These are phyloP conservation scores for Lagopus leucura DNA, from an alignment of 2,113 vertebrate genomes.

Conservation along the genomic window DNA sequence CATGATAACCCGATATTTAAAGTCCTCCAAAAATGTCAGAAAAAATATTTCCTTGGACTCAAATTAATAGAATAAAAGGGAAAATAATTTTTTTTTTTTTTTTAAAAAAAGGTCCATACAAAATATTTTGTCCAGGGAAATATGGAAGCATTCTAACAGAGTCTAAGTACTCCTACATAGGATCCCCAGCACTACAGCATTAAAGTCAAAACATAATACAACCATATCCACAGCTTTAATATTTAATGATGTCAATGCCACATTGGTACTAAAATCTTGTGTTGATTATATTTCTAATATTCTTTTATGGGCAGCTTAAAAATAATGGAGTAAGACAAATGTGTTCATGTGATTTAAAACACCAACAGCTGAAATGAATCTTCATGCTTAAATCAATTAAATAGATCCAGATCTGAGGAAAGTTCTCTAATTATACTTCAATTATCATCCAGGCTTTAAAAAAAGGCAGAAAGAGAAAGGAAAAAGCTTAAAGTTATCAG, in stretches of 20 bases:
- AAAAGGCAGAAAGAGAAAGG: background rate
- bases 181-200: background rate
- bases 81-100: too few species aligned
- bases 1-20: background rate
- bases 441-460: conserved; percentile 10
- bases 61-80: background rate
- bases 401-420: conserved; percentile 40
- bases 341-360: conserved; percentile 8
- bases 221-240: background rate
- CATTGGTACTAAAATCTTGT: background rate
- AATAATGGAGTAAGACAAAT: background rate
- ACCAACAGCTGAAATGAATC: conserved; percentile 4
- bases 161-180: background rate
- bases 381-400: conserved; percentile 58
- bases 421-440: conserved; percentile 49
- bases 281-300: conserved; percentile 26
- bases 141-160: background rate
- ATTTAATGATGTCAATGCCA: conserved; percentile 17
- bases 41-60: background rate
- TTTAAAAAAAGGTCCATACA: background rate
- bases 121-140: background rate
- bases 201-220: background rate
- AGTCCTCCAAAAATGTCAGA: background rate
- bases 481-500: conserved; percentile 23
- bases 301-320: background rate